A percentile compares a stretch with the other conserved stretches of the same genome.
Evolutionary conservation across 2,888 invertebrate species (phyloP).

Genomic region (Leptothorax acervorum): DNA sequence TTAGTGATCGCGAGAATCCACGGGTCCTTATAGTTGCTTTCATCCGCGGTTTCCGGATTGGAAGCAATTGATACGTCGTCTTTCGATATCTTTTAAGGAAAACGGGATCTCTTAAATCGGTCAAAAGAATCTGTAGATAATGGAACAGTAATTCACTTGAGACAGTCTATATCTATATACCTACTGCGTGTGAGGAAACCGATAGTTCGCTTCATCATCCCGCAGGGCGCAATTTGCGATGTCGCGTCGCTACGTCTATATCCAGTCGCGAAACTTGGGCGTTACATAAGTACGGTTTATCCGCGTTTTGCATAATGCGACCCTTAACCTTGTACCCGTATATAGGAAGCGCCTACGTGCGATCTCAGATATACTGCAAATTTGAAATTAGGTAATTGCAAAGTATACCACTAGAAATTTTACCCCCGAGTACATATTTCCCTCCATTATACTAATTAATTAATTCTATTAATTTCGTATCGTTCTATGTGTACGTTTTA

Average conservation of each 20-base stretch:
- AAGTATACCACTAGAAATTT: neutral
- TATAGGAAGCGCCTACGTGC: neutral
- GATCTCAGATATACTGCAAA: conserved; percentile 1
- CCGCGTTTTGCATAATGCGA: conserved; percentile 79
- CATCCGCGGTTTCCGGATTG: neutral
- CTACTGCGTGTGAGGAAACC: conserved; percentile 4
- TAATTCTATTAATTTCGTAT: neutral
- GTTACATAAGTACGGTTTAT: conserved; percentile 75
- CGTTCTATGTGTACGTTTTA: neutral
- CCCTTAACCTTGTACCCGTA: conserved; percentile 67
- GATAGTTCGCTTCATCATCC: conserved; percentile 32
- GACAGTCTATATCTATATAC: neutral
- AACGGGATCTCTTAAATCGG: neutral
- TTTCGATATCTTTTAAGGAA: neutral
- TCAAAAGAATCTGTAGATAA: conserved; percentile 14
- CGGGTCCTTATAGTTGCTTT: neutral
- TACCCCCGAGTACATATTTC: too few relatives aligned
- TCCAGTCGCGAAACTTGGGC: conserved; percentile 66
- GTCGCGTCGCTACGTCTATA: conserved; percentile 71
- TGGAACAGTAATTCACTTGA: conserved; percentile 4
- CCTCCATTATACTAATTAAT: neutral
- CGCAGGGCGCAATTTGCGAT: conserved; percentile 43
- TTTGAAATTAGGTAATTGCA: conserved; percentile 16
- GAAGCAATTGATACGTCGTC: neutral
- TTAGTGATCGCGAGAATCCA: neutral